Evolutionary conservation across 2,888 invertebrate genomes (phyloP).

Genomic region (Cecidostiba fungosa): DNA sequence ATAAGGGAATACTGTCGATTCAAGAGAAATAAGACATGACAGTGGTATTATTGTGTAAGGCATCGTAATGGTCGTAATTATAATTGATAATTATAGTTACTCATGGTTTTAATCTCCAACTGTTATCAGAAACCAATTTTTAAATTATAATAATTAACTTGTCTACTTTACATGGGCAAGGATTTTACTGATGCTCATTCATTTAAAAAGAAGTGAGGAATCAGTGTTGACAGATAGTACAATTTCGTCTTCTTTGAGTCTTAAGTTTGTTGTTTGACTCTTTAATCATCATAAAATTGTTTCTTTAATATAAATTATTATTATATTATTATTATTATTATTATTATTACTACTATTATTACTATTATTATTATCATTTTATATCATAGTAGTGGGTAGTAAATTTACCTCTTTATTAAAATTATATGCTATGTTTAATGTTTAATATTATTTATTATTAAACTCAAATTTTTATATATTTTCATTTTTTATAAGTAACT

Average conservation of each 20-base stretch:
- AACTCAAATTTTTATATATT: slow-evolving; percentile 53
- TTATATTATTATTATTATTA: slow-evolving; percentile 12
- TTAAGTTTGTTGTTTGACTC: slow-evolving; percentile 22
- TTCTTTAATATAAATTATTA: slow-evolving; percentile 33
- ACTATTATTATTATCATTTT: slow-evolving; percentile 21
- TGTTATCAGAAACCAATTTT: slow-evolving; percentile 78
- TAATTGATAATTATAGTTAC: slow-evolving; percentile 77
- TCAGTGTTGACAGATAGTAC: slow-evolving; percentile 62
- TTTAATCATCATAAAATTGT: slow-evolving; percentile 19
- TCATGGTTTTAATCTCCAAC: slow-evolving; percentile 78
- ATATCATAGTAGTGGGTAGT: slow-evolving; percentile 10
- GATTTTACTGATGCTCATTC: slow-evolving; percentile 60
- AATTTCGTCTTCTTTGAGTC: slow-evolving; percentile 35
- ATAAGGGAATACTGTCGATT: slow-evolving; percentile 73
- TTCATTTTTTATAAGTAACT: slow-evolving; percentile 45
- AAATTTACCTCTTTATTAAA: slow-evolving; percentile 36
- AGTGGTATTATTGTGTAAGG: slow-evolving; percentile 75
- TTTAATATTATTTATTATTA: slow-evolving; percentile 52
- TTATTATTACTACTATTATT: neutral
- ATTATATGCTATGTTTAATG: slow-evolving; percentile 49
- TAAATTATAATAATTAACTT: slow-evolving; percentile 66
- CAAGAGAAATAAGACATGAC: slow-evolving; percentile 72
- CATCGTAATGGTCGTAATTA: slow-evolving; percentile 74
- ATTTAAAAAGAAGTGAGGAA: slow-evolving; percentile 58
- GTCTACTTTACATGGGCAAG: slow-evolving; percentile 60